Evolutionary conservation across 1,140 invertebrate genomes (phyloP).

Genomic region (Drosophila malerkotliana): DNA sequence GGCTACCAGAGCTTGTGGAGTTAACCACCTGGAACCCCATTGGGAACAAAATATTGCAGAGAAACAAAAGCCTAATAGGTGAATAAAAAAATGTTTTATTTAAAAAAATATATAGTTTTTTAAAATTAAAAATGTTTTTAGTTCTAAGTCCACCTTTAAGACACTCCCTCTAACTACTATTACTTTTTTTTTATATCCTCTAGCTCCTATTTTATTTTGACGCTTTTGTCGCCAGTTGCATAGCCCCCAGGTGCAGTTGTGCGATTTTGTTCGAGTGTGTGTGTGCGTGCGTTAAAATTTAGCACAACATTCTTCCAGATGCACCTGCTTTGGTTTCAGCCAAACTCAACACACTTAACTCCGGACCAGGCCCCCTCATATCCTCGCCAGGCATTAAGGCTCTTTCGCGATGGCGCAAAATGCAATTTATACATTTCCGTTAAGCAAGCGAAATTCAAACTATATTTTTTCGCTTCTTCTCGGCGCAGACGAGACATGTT

Average conservation of each 20-base stretch:
- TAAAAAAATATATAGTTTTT: not conserved
- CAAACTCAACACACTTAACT: constrained; percentile 14
- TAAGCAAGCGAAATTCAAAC: constrained; percentile 67
- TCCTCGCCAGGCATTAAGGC: constrained; percentile 48
- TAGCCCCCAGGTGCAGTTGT: constrained; percentile 40
- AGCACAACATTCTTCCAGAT: constrained; percentile 69
- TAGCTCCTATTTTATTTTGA: constrained; percentile 6
- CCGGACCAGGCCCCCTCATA: not conserved
- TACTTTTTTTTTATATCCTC: not conserved
- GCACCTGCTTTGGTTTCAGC: constrained; percentile 58
- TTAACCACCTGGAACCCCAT: constrained; percentile 47
- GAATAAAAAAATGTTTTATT: not conserved
- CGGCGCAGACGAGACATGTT: constrained; percentile 46
- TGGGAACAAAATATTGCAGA: not conserved
- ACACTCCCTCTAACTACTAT: not conserved
- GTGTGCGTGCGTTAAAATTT: constrained; percentile 61
- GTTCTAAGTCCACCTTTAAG: too few species aligned
- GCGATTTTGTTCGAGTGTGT: constrained; percentile 37
- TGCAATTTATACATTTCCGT: constrained; percentile 82
- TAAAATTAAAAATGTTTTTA: not conserved
- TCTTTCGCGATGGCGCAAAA: constrained; percentile 55
- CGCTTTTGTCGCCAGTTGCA: constrained; percentile 54
- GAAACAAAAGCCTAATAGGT: constrained; percentile 5
- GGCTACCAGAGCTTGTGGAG: constrained; percentile 4
- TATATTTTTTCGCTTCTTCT: constrained; percentile 49